Evolutionary conservation across 2,113 vertebrate species (phyloP), one percentile per base, ranked within the genome.

Genomic region (Synodontis membranacea): DNA sequence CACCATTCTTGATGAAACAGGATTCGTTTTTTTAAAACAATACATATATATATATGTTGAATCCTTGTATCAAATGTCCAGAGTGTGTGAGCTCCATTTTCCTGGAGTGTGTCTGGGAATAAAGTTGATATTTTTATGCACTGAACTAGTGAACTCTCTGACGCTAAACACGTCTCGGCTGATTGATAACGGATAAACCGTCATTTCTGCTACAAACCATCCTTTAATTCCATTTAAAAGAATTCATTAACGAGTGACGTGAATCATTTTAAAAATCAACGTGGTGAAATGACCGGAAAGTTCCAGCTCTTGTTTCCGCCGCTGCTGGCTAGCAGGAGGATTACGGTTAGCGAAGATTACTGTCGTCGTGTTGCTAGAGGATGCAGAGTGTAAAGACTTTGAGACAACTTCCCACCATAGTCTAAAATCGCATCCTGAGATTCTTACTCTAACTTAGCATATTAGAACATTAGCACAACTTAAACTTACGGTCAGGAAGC

Each of bases 401-500:
- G 46, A 0, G 11, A 76, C 31, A 54, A 25, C 50, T 56, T 80
- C 76, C 50, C 50, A 39, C 1, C 76, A 54, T 12, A 5, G 78
- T 37, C 4, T 10, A 80, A 56, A 58, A 52, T 34, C n/a, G 34
- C 17, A 34, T 25, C 50, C 48, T 54, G 46, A n/a, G 25, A 23
- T 19, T 10, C 6, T 25, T 9, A 1, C 17, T 31, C 37, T 68
- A 8, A n/a, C 10, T n/a, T 62, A 17, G 50, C 15, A 52, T 14
- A 14, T 50, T 15, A 0, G 37, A 0, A 56, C 60, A 25, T 82
- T 81, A 54, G 87, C 66, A 79, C 72, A 66, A 70, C 75, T 88
- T 88, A 85, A 88, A 83, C 82, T 88, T 83, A 87, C 85, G 76
- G 34, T 74, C 54, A 84, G 64, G 76, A 64, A 50, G 34, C 37